A percentile compares a stretch with the other conserved stretches of the same genome.
These are phyloP conservation scores for Limosa lapponica DNA, from an alignment of 2,797 vertebrate species.

Conservation along the genomic window DNA sequence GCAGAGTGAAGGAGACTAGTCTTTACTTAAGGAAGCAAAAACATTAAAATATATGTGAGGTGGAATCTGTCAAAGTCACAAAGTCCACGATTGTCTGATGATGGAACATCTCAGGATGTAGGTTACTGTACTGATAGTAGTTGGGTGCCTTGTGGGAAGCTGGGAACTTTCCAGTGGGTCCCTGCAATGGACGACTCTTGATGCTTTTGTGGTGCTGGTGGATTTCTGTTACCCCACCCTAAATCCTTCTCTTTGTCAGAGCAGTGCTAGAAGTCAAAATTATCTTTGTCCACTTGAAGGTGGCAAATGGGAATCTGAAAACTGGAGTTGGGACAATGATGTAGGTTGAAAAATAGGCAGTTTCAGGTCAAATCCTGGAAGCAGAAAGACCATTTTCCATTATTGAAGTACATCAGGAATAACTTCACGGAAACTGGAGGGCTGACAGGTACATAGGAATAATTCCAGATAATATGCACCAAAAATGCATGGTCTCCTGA, in stretches of 20 bases:
- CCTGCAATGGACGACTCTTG: background rate
- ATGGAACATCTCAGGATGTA: background rate
- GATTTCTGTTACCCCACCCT: background rate
- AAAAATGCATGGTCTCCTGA: background rate
- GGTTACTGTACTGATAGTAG: too few species aligned
- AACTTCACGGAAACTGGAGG: background rate
- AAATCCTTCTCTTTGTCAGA: background rate
- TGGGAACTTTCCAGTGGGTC: background rate
- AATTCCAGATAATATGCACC: background rate
- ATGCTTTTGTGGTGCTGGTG: background rate
- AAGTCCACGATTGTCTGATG: background rate
- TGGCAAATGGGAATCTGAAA: background rate
- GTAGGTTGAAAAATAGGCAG: fast-evolving
- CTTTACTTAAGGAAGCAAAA: background rate
- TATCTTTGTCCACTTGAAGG: background rate
- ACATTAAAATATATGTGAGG: background rate
- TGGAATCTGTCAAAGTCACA: background rate
- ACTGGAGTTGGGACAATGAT: background rate
- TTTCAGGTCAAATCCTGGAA: background rate
- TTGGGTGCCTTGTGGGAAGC: background rate
- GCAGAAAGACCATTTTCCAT: background rate
- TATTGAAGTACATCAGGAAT: background rate
- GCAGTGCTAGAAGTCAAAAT: background rate
- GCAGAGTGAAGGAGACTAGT: background rate
- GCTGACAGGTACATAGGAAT: background rate